Percentiles rank a stretch among this genome's conserved stretches.
Evolutionary conservation across 2,797 vertebrate genomes (phyloP).

Genomic region (Lates japonicus): DNA sequence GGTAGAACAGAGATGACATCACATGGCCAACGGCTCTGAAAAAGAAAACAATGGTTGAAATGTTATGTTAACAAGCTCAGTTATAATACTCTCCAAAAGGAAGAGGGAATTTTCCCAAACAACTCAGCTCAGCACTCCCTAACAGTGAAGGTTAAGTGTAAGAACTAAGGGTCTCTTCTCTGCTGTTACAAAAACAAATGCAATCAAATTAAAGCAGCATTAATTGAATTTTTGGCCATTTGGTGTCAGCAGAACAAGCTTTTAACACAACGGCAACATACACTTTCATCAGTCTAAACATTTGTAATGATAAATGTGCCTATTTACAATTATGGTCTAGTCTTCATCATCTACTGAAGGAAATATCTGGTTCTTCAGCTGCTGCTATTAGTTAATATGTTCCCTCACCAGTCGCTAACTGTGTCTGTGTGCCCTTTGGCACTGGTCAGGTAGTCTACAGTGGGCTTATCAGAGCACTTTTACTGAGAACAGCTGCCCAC

Average conservation of each 20-base stretch:
- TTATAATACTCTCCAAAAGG: neutral
- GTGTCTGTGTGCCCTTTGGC: neutral
- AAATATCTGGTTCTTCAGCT: neutral
- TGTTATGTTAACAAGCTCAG: neutral
- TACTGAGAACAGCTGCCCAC: neutral
- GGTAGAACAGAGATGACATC: slow-evolving; percentile 94
- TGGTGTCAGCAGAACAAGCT: neutral
- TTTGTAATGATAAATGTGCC: neutral
- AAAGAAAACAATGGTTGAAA: neutral
- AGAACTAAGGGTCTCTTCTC: neutral
- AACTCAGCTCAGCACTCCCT: neutral
- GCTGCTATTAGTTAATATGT: neutral
- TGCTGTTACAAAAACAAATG: neutral
- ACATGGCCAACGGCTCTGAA: slow-evolving; percentile 92
- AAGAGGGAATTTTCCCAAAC: neutral
- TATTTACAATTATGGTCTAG: neutral
- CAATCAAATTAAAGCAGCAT: neutral
- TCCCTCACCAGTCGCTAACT: too few species aligned
- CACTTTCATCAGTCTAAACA: neutral
- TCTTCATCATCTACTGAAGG: neutral
- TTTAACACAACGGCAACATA: neutral
- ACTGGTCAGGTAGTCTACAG: neutral
- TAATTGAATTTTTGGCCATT: neutral
- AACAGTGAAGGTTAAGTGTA: too few species aligned
- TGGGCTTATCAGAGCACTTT: too few species aligned